A percentile compares a stretch with the other conserved stretches of the same genome.
phyloP scores from a whole-genome alignment of 2,113 vertebrate species.

The Pristiophorus japonicus region DNA sequence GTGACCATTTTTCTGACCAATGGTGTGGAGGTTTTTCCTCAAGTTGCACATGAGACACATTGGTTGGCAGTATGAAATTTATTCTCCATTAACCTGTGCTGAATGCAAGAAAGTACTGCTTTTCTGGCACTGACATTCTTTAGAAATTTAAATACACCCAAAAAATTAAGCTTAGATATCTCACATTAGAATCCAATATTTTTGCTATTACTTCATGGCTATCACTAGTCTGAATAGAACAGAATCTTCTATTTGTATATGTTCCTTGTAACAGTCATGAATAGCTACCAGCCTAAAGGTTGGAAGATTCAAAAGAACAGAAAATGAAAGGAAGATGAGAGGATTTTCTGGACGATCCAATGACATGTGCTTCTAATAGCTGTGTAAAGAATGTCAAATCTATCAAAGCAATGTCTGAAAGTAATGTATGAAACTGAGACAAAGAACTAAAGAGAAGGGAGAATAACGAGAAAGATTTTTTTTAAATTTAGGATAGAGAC shows the following conservation, averaged over 20 bases:
- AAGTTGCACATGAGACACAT: too few species aligned
- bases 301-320: neutral
- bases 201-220: too few species aligned
- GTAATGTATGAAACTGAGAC: neutral
- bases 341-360: neutral
- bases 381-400: neutral
- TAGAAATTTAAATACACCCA: too few species aligned
- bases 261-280: neutral
- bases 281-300: neutral
- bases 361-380: neutral
- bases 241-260: neutral
- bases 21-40: too few species aligned
- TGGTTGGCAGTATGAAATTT: too few species aligned
- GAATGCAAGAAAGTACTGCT: too few species aligned
- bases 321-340: neutral
- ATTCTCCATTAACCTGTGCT: too few species aligned
- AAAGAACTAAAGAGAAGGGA: neutral
- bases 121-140: too few species aligned
- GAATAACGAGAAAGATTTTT: neutral
- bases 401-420: neutral
- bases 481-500: neutral
- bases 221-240: constrained; percentile 4
- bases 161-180: too few species aligned
- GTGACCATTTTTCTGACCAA: too few species aligned
- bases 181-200: too few species aligned